Base-by-base conservation (phyloP, 1,140 invertebrate species). In the Drosophila ogumai region DNA sequence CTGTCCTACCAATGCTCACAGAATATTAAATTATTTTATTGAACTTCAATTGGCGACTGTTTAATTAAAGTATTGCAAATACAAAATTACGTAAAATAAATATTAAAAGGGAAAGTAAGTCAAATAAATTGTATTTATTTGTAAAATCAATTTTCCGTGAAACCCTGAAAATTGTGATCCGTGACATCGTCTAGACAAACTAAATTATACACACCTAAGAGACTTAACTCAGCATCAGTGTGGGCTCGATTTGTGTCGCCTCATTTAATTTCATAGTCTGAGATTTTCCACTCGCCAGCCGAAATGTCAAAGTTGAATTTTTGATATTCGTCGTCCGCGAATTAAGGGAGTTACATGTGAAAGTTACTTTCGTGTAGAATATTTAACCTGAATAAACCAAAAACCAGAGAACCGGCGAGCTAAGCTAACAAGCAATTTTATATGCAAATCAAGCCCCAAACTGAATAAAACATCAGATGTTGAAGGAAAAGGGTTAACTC, bases 381-480 rank as follows among this genome's bases (percentile, higher is more conserved):
- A 56, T 84, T 75, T 43, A 64, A 63, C 55, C 49, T 47, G 40
- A 75, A 75, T 56, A 41, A 66, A 31, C 32, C 69, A 31, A 38
- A 68, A 59, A 49, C 17, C 69, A 36, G 49, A 57, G 58, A 58
- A 28, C 46, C 58, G 66, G 63, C 75, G 44, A 80, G 65, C 68
- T 58, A 79, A 63, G 58, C 81, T 58, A 81, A 81, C 82, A 78
- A 86, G 68, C 82, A 85, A 85, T 85, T 85, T 86, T 68, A 52
- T 85, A 85, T 85, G 82, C 78, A 85, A 85, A 85, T 85, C 82
- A 69, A 78, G 63, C 43, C 17, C 19, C 56, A 36, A 54, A 19
- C 74, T 85, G 82, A 85, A 85, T 85, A 85, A 86, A 85, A 85
- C 68, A 85, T 86, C 66, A 85, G 82, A 38, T 40, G 59, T 49